Evolutionary conservation across 92 coral and sea anemone species (phyloP).

Genomic region (Porites divaricata): DNA sequence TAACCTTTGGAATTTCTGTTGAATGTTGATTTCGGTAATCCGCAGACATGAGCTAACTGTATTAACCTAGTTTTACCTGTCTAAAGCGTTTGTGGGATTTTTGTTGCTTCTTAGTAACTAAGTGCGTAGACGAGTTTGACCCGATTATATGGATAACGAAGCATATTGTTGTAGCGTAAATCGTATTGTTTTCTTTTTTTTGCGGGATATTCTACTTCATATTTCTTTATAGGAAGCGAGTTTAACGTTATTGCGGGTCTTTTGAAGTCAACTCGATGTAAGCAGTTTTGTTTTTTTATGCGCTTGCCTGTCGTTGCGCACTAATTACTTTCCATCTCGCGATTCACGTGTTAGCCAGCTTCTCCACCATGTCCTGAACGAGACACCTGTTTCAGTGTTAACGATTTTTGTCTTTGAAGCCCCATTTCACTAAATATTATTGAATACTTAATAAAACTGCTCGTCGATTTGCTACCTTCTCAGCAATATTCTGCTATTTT

Average conservation of each 20-base stretch:
- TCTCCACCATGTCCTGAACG: neutral
- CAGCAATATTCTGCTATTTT: too few relatives aligned
- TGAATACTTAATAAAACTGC: neutral
- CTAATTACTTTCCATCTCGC: neutral
- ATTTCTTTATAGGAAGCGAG: neutral
- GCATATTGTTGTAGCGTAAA: neutral
- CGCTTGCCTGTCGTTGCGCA: too few relatives aligned
- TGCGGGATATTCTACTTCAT: neutral
- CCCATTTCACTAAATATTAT: neutral
- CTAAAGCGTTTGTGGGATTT: neutral
- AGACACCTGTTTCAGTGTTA: constrained; percentile 18
- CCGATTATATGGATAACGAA: neutral
- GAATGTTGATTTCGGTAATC: too few relatives aligned
- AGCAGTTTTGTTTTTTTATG: too few relatives aligned
- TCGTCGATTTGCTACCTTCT: neutral
- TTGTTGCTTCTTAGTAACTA: neutral
- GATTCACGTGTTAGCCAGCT: neutral
- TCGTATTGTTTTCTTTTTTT: too few relatives aligned
- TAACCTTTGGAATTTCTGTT: too few relatives aligned
- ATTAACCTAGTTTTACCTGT: neutral
- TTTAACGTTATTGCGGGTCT: too few relatives aligned
- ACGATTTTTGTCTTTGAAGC: neutral
- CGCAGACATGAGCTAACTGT: too few relatives aligned
- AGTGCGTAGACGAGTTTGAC: too few relatives aligned
- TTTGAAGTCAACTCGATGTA: too few relatives aligned